Conservation (phyloP, 2,888 invertebrate species). For the Syritta pipiens region DNA sequence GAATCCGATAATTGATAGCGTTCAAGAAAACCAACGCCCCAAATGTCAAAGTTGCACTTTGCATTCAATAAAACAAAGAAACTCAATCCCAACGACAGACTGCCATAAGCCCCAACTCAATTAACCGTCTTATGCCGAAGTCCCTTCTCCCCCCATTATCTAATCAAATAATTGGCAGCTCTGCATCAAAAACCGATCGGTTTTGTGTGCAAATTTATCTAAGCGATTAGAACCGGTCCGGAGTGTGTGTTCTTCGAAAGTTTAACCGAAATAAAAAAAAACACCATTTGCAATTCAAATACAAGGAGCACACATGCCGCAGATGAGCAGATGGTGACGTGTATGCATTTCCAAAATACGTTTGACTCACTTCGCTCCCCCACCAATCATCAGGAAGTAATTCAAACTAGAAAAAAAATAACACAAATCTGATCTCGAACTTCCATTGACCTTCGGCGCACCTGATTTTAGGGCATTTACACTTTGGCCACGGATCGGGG, state of each 20-base stretch:
- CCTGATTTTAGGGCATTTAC: conserved; percentile 30
- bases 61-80: background rate
- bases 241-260: background rate
- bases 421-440: background rate
- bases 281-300: conserved; percentile 20
- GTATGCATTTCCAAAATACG: no score
- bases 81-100: background rate
- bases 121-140: background rate
- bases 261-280: background rate
- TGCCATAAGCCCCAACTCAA: background rate
- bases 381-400: background rate
- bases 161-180: conserved; percentile 7
- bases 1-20: background rate
- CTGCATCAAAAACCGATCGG: conserved; percentile 6
- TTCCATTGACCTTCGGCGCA: conserved; percentile 19
- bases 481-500: background rate
- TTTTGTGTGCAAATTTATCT: background rate
- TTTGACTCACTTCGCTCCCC: background rate
- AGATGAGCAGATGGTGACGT: no score
- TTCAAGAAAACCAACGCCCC: background rate
- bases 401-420: background rate
- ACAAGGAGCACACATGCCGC: background rate
- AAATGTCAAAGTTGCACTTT: conserved; percentile 30
- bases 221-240: conserved; percentile 3
- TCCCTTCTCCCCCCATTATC: background rate